Evolutionary conservation across 1,140 invertebrate species (phyloP), one percentile per base, ranked within the genome.

Genomic region (Caenorhabditis latens): DNA sequence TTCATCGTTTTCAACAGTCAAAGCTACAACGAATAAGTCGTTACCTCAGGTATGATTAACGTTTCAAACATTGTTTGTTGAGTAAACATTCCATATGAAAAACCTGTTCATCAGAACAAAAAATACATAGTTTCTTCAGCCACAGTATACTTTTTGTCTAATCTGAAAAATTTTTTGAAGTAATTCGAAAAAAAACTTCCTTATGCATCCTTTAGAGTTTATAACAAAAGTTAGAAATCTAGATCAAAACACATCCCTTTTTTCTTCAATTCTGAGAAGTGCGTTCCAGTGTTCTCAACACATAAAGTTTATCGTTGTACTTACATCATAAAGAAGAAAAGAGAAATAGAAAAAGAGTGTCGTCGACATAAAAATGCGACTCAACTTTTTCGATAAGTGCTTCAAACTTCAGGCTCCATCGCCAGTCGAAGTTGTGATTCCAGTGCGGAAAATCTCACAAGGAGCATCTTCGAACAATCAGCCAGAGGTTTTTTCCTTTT

Each of bases 391-490:
- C 40, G 42, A 79, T 79, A 79, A 79, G 71, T 79, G 71, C 71
- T 79, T n/a, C n/a, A 67, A 32, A 7, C 24, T 85, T 50, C 32
- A 57, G 58, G 61, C 58, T 48, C 86, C 82, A 32, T 87, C 86
- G 5, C 86, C 86, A 13, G 86, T 87, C 5, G 86, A 87, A 46
- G 50, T 87, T n/a, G 61, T 71, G 9, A 84, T 87, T 75, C 84
- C 61, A 53, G 58, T 55, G 7, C 40, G 50, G 16, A 84, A 87
- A 55, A 67, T 48, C n/a, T 71, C 82, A 57, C 83, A 84, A 40
- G 43, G 43, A 19, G 55, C 32, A 46, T 7, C 40, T 4, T 43
- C 32, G 42, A 71, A 71, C 46, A 79, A 79, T 43, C 71, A 84
- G 48, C 42, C 58, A 9, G 83, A 58, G 83, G 58, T 32, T 57